Evolutionary conservation across 2,888 invertebrate genomes (phyloP), one percentile per base, ranked within the genome.

Genomic region (Mechanitis messenoides): DNA sequence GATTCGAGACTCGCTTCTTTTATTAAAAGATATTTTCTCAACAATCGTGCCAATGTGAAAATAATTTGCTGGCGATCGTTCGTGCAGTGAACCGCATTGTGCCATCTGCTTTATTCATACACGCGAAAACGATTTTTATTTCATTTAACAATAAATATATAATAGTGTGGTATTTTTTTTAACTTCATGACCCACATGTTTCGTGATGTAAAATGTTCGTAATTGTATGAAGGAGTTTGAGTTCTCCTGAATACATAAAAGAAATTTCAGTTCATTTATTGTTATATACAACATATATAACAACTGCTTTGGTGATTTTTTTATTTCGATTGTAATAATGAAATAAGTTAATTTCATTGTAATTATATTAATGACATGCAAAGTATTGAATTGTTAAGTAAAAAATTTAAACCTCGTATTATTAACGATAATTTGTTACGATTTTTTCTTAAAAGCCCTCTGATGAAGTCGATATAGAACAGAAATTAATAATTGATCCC

Each of bases 171-270:
- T 9, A 1, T 9, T 42, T 42, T 42, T 50, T 50, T 31, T 31
- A 58, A n/a, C 42, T 53, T 54, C 56, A 54, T 64, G 66, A 60
- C 58, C 50, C 50, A 50, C 28, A 11, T 28, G 50, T 50, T 47
- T 83, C 80, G 83, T 81, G 83, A 79, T 71, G 69, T 59, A 71
- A 70, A 66, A 67, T 66, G 63, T 62, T 70, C 68, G 63, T 67
- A 72, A 65, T 75, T 74, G 79, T 76, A 76, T 73, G 76, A 79
- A 80, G 79, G 78, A 70, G 11, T 31, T 31, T 50, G 28, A 6
- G 31, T 50, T 6, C 31, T 50, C 31, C 28, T 42, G 42, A 42
- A 42, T 9, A 9, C 7, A 42, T 7, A 42, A 9, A 35, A 42
- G 6, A 42, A 3, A 9, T 9, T 42, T 42, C 3, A 9, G 42